Evolutionary conservation across 2,113 vertebrate genomes (phyloP).

Genomic region (Misgurnus mizolepis): DNA sequence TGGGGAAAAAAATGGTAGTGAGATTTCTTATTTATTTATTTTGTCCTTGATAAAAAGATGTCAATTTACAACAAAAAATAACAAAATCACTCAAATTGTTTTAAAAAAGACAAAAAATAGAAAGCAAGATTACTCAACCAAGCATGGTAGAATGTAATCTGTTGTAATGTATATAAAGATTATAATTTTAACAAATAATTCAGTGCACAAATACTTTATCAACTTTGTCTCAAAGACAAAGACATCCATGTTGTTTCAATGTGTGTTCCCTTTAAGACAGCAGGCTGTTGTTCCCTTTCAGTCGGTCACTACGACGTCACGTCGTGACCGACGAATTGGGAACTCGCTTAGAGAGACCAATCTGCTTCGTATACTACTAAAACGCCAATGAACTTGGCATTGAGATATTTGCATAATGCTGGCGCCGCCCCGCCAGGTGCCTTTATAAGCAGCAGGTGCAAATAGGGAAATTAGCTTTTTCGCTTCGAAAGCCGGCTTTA

Average conservation of each 20-base stretch:
- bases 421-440: too few relatives aligned
- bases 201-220: slow-evolving; percentile 65
- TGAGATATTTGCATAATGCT: too few relatives aligned
- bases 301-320: too few relatives aligned
- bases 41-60: neutral
- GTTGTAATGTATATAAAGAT: slow-evolving; percentile 47
- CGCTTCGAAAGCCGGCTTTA: too few relatives aligned
- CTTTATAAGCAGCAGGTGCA: too few relatives aligned
- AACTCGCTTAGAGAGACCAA: too few relatives aligned
- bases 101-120: neutral
- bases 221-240: slow-evolving; percentile 44
- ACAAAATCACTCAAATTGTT: neutral
- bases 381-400: too few relatives aligned
- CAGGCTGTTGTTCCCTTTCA: slow-evolving; percentile 44
- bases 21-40: neutral
- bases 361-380: too few relatives aligned
- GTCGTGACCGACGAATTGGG: too few relatives aligned
- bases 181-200: slow-evolving; percentile 56
- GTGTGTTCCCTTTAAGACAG: slow-evolving; percentile 41
- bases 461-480: too few relatives aligned
- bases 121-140: neutral
- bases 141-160: neutral
- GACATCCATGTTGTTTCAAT: slow-evolving; percentile 32
- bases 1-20: too few relatives aligned
- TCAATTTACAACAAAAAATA: slow-evolving; percentile 2